Conservation (phyloP, 2,113 vertebrate genomes). For the Passer montanus region DNA sequence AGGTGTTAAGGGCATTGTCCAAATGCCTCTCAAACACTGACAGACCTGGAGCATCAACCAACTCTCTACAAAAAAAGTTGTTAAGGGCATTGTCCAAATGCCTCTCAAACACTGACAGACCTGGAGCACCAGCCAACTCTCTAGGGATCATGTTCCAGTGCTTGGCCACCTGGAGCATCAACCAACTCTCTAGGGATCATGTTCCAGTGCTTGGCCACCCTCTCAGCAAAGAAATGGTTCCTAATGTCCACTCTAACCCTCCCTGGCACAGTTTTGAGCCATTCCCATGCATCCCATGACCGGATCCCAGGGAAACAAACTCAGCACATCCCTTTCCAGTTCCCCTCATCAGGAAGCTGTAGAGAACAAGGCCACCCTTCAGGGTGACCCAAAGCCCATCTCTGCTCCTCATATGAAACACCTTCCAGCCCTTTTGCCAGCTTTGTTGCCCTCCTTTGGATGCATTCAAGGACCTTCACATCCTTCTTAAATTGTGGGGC, state of each 20-base stretch:
- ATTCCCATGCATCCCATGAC: fast-evolving
- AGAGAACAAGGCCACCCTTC: background rate
- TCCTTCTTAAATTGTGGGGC: background rate
- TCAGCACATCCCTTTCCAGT: background rate
- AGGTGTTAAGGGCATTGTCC: background rate
- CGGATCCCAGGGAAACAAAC: background rate
- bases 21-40: background rate
- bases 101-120: too few species aligned
- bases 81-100: too few species aligned
- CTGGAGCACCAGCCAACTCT: too few species aligned
- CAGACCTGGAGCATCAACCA: background rate
- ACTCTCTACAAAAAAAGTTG: too few species aligned
- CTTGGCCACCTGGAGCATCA: fast-evolving
- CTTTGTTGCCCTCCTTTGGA: background rate
- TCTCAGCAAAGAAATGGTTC: background rate
- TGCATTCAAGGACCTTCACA: background rate
- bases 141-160: too few species aligned
- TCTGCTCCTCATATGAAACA: background rate
- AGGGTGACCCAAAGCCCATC: background rate
- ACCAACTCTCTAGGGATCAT: background rate
- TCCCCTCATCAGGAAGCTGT: background rate
- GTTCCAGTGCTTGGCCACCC: background rate
- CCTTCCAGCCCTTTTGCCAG: background rate
- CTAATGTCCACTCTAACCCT: background rate
- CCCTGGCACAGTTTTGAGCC: background rate